Evolutionary conservation across 1,140 invertebrate species (phyloP).

Genomic region (Oryctes rhinoceros): DNA sequence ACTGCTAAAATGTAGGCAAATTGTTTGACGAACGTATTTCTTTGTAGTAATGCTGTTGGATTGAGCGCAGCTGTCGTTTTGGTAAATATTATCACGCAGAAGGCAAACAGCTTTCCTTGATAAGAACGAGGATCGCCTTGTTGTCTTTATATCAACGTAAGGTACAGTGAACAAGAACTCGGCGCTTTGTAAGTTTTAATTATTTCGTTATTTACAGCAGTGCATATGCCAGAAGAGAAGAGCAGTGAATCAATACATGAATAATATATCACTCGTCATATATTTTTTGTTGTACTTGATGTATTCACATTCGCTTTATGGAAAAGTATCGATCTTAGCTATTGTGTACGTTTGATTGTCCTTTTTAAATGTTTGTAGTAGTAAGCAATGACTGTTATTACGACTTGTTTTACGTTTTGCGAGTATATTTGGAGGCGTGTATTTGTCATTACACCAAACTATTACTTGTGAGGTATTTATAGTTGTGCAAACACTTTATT

Average conservation of each 20-base stretch:
- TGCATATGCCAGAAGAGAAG: background rate
- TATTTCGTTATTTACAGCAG: constrained; percentile 2
- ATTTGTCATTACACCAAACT: no score
- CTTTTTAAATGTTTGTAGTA: no score
- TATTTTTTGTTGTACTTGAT: background rate
- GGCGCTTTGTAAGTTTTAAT: constrained; percentile 10
- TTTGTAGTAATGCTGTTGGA: constrained; percentile 7
- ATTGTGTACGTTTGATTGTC: no score
- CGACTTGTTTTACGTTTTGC: no score
- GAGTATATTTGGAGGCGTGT: no score
- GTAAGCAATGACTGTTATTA: no score
- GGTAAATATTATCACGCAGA: constrained; percentile 30
- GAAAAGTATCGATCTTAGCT: no score
- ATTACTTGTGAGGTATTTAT: no score
- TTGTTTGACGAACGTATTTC: constrained; percentile 17
- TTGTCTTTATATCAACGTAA: constrained; percentile 27
- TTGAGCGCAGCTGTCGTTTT: constrained; percentile 25
- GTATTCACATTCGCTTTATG: no score
- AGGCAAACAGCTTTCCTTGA: constrained; percentile 12
- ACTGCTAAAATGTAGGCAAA: constrained; percentile 33
- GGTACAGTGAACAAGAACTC: background rate
- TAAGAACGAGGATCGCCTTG: background rate
- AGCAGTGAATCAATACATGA: background rate
- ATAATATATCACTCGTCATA: background rate
- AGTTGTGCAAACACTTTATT: no score